Percentiles rank a stretch among this genome's conserved stretches.
phyloP scores from a whole-genome alignment of 2,113 vertebrate species.

The Megaleporinus macrocephalus region DNA sequence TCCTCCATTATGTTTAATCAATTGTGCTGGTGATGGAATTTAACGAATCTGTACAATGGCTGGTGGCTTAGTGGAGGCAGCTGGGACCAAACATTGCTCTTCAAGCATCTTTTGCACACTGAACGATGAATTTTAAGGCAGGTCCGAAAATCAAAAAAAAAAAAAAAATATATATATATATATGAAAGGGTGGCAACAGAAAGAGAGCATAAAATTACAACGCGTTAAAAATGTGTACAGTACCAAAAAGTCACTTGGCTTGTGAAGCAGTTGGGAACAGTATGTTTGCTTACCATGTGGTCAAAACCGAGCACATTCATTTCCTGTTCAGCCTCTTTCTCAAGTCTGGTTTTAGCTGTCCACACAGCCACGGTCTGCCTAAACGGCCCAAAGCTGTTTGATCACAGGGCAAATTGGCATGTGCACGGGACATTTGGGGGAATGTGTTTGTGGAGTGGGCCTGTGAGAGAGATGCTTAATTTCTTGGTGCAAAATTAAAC shows the following conservation, averaged over 20 bases:
- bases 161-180: not conserved
- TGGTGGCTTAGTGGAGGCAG: no score
- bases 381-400: slow-evolving; percentile 94
- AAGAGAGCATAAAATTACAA: not conserved
- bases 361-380: slow-evolving; percentile 86
- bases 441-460: slow-evolving; percentile 56
- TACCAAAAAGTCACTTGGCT: not conserved
- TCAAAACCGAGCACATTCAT: slow-evolving; percentile 54
- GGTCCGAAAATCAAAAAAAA: not conserved
- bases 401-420: slow-evolving; percentile 92
- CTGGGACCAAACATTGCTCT: no score
- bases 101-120: no score
- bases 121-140: no score
- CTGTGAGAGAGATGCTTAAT: slow-evolving; percentile 83
- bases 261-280: slow-evolving; percentile 4
- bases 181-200: not conserved
- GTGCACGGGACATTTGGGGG: slow-evolving; percentile 70
- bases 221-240: not conserved
- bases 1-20: no score
- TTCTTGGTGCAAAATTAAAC: slow-evolving; percentile 92
- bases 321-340: slow-evolving; percentile 37
- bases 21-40: no score
- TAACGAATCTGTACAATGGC: no score
- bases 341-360: slow-evolving; percentile 69
- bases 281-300: slow-evolving; percentile 53